A percentile compares a stretch with the other conserved stretches of the same genome.
phyloP scores from a whole-genome alignment of 35 echinoderm and acorn worm species.

The Apostichopus parvimensis region DNA sequence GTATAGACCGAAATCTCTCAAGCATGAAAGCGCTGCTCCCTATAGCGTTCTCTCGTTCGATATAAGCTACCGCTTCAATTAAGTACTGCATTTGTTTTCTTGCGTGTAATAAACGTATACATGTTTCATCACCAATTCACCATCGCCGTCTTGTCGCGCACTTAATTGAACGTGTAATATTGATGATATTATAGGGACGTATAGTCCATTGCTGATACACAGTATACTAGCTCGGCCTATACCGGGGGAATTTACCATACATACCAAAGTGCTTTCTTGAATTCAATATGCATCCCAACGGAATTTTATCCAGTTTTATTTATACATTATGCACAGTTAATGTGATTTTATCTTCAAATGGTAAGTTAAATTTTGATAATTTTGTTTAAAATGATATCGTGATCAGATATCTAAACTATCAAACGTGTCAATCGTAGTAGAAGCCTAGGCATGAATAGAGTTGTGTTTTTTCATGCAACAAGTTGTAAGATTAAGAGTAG shows the following conservation, averaged over 20 bases:
- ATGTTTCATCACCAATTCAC: too few relatives aligned
- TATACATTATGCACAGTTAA: neutral
- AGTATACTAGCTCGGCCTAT: neutral
- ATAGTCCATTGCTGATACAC: neutral
- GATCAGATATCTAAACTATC: too few relatives aligned
- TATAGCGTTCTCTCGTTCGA: neutral
- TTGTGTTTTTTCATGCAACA: too few relatives aligned
- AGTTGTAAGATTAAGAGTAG: too few relatives aligned
- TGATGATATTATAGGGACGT: neutral
- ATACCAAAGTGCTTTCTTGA: neutral
- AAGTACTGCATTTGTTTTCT: neutral
- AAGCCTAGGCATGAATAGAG: too few relatives aligned
- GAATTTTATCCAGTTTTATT: neutral
- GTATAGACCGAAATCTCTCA: neutral
- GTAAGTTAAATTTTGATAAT: neutral
- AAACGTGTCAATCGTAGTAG: too few relatives aligned
- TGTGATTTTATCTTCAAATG: slow-evolving; percentile 12
- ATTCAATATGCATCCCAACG: neutral
- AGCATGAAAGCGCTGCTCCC: neutral
- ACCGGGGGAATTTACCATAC: neutral
- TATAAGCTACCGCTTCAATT: neutral
- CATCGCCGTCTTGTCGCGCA: neutral
- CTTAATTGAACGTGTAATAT: neutral
- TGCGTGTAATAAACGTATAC: too few relatives aligned
- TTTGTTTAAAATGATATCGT: too few relatives aligned